Percentiles rank a stretch among this genome's conserved stretches.
Evolutionary conservation across 2,797 vertebrate genomes (phyloP).

Genomic region (Cuniculus paca): DNA sequence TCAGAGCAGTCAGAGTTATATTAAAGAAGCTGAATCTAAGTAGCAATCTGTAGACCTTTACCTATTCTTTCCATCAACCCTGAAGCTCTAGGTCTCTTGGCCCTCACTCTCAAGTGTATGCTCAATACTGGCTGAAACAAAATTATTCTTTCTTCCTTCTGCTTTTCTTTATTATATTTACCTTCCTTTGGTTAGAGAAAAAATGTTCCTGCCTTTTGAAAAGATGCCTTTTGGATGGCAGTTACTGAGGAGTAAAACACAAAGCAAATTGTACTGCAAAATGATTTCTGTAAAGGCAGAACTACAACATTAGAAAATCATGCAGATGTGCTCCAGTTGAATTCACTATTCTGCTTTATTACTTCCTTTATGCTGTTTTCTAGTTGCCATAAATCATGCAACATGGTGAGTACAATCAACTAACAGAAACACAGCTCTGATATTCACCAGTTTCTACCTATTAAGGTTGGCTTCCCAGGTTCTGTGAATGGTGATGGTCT

Average conservation of each 20-base stretch:
- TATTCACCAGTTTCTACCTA: neutral
- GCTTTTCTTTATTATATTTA: neutral
- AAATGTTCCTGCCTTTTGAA: conserved; percentile 6
- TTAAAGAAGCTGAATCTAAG: neutral
- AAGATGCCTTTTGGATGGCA: neutral
- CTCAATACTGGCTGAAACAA: neutral
- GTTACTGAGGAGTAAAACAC: neutral
- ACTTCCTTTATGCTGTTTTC: neutral
- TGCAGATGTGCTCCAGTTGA: neutral
- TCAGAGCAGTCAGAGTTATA: neutral
- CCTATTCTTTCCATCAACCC: neutral
- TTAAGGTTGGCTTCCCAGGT: neutral
- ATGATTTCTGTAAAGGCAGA: neutral
- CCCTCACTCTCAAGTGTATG: neutral
- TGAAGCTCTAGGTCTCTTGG: neutral
- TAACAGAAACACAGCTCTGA: neutral
- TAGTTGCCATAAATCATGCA: conserved; percentile 25
- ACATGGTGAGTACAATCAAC: neutral
- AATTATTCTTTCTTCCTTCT: neutral
- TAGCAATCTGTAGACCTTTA: neutral
- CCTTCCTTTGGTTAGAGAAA: neutral
- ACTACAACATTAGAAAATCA: neutral
- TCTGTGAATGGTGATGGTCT: neutral
- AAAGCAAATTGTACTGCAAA: neutral
- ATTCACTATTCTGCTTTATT: conserved; percentile 40